Percentiles rank a stretch among this genome's conserved stretches.
phyloP scores from a whole-genome alignment of 2,113 vertebrate species.

The Poecile atricapillus region DNA sequence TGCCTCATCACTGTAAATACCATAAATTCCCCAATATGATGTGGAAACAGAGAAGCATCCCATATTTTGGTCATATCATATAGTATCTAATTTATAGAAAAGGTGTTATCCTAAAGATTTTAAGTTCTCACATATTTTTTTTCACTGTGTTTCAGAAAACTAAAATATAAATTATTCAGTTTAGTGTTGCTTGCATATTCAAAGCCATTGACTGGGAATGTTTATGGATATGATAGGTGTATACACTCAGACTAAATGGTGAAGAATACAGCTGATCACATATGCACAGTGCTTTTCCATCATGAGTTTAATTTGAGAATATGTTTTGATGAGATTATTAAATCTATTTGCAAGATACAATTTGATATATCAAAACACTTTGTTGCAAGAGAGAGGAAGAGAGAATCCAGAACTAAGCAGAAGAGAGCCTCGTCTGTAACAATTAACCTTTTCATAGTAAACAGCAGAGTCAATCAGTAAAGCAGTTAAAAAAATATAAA shows the following conservation, averaged over 20 bases:
- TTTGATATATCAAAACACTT: neutral
- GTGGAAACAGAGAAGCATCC: neutral
- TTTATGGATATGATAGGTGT: neutral
- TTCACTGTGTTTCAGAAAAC: neutral
- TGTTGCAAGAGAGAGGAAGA: neutral
- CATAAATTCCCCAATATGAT: neutral
- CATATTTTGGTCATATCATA: neutral
- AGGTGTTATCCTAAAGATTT: neutral
- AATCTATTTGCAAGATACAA: neutral
- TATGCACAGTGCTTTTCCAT: neutral
- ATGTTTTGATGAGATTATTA: neutral
- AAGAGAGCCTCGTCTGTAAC: neutral
- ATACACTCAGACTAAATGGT: neutral
- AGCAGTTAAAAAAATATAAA: neutral
- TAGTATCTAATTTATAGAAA: neutral
- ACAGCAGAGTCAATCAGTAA: neutral
- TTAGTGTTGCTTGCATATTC: neutral
- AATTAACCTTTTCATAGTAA: neutral
- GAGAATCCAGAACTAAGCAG: neutral
- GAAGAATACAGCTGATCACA: neutral
- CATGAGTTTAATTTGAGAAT: neutral
- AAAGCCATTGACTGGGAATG: neutral
- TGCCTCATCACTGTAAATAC: neutral
- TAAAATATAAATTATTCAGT: neutral
- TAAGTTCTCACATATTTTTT: neutral